A percentile compares a stretch with the other conserved stretches of the same genome.
phyloP scores from a whole-genome alignment of 1,140 invertebrate genomes.

The Parasteatoda tepidariorum region DNA sequence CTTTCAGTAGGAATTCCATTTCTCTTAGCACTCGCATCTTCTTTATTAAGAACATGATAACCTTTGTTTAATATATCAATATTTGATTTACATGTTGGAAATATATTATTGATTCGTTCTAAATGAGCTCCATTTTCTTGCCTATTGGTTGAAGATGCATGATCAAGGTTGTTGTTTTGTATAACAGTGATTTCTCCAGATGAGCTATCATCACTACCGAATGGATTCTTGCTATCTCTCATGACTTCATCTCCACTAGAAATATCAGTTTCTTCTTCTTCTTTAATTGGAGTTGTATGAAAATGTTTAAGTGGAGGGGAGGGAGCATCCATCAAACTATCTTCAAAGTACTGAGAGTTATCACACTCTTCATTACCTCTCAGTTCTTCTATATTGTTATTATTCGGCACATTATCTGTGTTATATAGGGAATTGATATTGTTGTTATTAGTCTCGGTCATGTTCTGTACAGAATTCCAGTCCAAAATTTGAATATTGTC shows the following conservation, averaged over 20 bases:
- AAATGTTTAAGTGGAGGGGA: conserved; percentile 51
- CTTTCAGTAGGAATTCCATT: conserved; percentile 4
- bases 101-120: conserved; percentile 60
- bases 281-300: conserved; percentile 63
- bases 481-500: conserved; percentile 50
- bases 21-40: background rate
- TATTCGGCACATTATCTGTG: background rate
- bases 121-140: conserved; percentile 20
- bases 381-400: conserved; percentile 51
- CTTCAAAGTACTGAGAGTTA: conserved; percentile 64
- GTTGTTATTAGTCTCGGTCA: conserved; percentile 58
- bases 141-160: background rate
- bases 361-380: conserved; percentile 55
- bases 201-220: conserved; percentile 62
- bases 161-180: conserved; percentile 35
- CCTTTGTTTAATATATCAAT: background rate
- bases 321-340: conserved; percentile 62
- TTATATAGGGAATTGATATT: conserved; percentile 47
- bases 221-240: conserved; percentile 60
- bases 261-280: conserved; percentile 63
- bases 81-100: conserved; percentile 56
- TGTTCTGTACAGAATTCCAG: conserved; percentile 41
- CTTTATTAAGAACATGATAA: background rate
- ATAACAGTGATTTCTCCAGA: conserved; percentile 48
- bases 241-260: conserved; percentile 63